Evolutionary conservation across 2,113 vertebrate genomes (phyloP).

Genomic region (Mungos mungo): DNA sequence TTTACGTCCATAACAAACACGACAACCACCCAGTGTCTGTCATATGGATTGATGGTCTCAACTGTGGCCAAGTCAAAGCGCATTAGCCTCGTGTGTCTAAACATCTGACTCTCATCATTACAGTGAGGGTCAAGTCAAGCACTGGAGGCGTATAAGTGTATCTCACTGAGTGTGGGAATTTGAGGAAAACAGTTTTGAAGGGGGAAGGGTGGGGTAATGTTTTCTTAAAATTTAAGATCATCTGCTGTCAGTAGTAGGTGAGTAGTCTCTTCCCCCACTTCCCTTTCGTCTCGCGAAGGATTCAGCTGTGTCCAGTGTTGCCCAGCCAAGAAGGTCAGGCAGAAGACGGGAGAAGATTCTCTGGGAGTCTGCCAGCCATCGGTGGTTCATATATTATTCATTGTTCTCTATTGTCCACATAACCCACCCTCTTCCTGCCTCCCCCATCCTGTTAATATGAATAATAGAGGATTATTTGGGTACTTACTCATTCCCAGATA

Average conservation of each 20-base stretch:
- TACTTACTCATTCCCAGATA: conserved; percentile 57
- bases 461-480: conserved; percentile 15
- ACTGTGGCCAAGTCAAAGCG: conserved; percentile 75
- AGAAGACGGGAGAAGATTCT: conserved; percentile 29
- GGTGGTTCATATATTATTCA: background rate
- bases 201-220: no score
- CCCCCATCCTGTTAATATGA: conserved; percentile 37
- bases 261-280: background rate
- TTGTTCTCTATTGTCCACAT: background rate
- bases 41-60: conserved; percentile 73
- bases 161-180: conserved; percentile 40
- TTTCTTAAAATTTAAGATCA: background rate
- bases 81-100: conserved; percentile 65
- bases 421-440: conserved; percentile 42
- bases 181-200: conserved; percentile 1
- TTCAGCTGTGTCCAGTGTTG: background rate
- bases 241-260: background rate
- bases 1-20: conserved; percentile 66
- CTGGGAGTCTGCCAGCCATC: background rate
- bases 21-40: conserved; percentile 73
- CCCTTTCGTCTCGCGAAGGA: background rate
- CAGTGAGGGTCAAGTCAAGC: conserved; percentile 18
- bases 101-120: conserved; percentile 65
- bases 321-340: background rate
- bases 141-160: background rate